A percentile compares a stretch with the other conserved stretches of the same genome.
These are phyloP conservation scores for Lophius piscatorius DNA, from an alignment of 2,113 vertebrate species.

Conservation along the genomic window DNA sequence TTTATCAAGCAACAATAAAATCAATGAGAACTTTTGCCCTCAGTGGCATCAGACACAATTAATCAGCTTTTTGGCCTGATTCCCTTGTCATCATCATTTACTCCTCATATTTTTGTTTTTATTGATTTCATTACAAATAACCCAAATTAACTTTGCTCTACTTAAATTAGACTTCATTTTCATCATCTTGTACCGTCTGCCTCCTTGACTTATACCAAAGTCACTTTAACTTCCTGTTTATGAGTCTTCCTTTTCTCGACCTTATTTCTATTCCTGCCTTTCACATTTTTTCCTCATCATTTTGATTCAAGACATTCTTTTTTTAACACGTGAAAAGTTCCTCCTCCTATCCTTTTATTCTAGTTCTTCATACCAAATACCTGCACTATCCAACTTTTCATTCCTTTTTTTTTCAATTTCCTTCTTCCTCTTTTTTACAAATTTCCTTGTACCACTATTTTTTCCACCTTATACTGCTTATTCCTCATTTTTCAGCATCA, in stretches of 20 bases:
- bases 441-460: not conserved
- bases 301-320: not conserved
- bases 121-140: conserved; percentile 12
- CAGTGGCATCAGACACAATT: not conserved
- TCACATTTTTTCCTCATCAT: conserved; percentile 5
- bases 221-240: not conserved
- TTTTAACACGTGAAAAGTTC: conserved; percentile 14
- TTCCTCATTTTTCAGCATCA: conserved; percentile 4
- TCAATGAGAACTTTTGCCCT: conserved; percentile 3
- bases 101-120: conserved; percentile 4
- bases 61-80: not conserved
- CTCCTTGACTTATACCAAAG: not conserved
- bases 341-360: not conserved
- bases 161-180: not conserved
- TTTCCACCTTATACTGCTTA: not conserved
- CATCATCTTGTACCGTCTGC: not conserved
- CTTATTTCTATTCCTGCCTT: not conserved
- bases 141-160: conserved; percentile 26
- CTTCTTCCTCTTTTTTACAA: not conserved
- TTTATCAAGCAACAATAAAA: conserved; percentile 16
- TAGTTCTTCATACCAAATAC: conserved; percentile 11
- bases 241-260: not conserved
- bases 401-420: not conserved
- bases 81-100: conserved; percentile 13
- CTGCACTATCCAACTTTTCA: not conserved